phyloP scores from a whole-genome alignment of 2,797 vertebrate species.

The Sarcoramphus papa region DNA sequence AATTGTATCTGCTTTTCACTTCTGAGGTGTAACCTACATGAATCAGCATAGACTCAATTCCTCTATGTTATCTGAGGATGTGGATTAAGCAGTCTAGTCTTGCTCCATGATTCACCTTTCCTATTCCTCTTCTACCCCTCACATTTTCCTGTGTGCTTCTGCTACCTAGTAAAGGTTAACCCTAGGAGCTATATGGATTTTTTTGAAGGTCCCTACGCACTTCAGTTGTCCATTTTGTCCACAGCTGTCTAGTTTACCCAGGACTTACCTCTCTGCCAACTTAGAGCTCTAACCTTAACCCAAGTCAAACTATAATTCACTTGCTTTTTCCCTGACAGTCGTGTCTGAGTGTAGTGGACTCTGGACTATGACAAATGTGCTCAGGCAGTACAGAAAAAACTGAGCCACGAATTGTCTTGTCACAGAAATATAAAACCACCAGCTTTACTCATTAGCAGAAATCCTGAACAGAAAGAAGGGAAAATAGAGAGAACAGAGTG shows the following conservation, averaged over 20 bases:
- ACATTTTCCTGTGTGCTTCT: neutral
- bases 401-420: neutral
- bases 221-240: neutral
- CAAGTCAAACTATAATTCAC: constrained; percentile 24
- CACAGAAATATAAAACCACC: neutral
- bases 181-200: neutral
- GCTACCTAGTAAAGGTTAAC: neutral
- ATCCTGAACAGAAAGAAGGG: neutral
- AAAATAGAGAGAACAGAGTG: neutral
- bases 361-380: neutral
- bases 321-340: neutral
- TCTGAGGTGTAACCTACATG: neutral
- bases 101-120: neutral
- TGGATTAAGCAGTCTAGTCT: neutral
- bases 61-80: neutral
- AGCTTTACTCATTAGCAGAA: neutral
- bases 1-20: neutral
- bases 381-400: neutral
- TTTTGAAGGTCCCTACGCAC: neutral
- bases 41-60: neutral
- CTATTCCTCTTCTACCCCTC: neutral
- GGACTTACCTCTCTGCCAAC: neutral
- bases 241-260: constrained; percentile 28
- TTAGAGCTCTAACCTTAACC: constrained; percentile 24
- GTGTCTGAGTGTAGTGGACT: neutral